phyloP scores from a whole-genome alignment of 2,113 vertebrate genomes.

The Engraulis encrasicolus region DNA sequence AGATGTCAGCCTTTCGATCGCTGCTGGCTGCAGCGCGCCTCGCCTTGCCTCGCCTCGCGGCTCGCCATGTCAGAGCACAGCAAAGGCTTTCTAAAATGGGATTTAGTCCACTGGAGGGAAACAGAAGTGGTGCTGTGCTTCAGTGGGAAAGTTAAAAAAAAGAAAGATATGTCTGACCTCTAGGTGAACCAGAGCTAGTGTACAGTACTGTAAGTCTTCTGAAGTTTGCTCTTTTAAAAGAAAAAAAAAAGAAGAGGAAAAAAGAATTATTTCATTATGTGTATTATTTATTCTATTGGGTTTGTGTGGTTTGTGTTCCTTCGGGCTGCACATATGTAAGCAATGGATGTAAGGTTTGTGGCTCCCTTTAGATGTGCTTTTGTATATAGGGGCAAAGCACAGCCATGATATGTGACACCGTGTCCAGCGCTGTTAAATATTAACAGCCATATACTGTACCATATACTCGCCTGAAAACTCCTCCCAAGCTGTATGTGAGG shows the following conservation, averaged over 20 bases:
- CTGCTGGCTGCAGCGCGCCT: too few species aligned
- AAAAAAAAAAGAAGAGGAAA: too few species aligned
- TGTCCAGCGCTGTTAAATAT: neutral
- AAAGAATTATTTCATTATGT: neutral
- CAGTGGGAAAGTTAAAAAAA: neutral
- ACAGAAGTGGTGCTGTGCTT: conserved; percentile 2
- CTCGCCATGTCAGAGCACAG: conserved; percentile 5
- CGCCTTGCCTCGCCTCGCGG: too few species aligned
- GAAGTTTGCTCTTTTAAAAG: neutral
- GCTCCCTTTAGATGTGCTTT: neutral
- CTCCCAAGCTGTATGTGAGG: neutral
- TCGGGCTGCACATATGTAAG: neutral
- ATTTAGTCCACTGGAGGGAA: neutral
- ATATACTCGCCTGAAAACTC: neutral
- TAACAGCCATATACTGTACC: too few species aligned
- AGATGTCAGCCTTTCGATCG: conserved; percentile 8
- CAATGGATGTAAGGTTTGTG: neutral
- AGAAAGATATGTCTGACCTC: neutral
- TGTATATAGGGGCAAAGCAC: neutral
- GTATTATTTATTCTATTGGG: neutral
- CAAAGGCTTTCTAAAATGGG: conserved; percentile 12
- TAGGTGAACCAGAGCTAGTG: neutral
- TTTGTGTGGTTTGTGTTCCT: neutral
- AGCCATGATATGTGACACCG: neutral
- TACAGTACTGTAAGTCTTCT: neutral